Evolutionary conservation across 2,797 vertebrate genomes (phyloP).

Genomic region (Taenioides sp.): DNA sequence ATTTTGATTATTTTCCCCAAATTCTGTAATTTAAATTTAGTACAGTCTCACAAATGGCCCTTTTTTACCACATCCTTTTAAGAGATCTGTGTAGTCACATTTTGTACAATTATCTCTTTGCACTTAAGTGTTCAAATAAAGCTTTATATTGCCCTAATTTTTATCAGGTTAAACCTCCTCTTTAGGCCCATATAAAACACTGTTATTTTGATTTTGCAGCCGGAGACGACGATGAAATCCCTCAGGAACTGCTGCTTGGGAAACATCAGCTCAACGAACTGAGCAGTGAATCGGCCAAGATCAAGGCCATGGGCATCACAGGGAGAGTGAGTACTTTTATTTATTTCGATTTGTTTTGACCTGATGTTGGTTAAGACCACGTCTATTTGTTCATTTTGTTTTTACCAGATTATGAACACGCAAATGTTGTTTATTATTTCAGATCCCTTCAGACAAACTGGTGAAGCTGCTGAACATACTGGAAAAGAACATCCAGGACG

Average conservation of each 20-base stretch:
- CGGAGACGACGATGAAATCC: constrained; percentile 93
- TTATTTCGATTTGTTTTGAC: too few species aligned
- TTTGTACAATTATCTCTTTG: too few species aligned
- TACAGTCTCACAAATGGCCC: too few species aligned
- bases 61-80: too few species aligned
- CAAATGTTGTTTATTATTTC: constrained; percentile 22
- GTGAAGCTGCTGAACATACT: constrained; percentile 96
- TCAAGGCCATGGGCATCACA: constrained; percentile 98
- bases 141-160: too few species aligned
- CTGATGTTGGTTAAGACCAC: neutral
- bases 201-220: constrained; percentile 26
- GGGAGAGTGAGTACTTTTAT: constrained; percentile 82
- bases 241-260: constrained; percentile 92
- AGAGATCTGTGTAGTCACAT: too few species aligned
- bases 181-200: neutral
- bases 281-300: constrained; percentile 96
- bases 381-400: neutral
- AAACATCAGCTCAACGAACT: constrained; percentile 95
- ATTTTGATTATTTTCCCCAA: too few species aligned
- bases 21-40: too few species aligned
- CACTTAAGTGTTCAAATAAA: too few species aligned
- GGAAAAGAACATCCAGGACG: constrained; percentile 98
- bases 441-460: constrained; percentile 96
- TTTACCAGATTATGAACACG: neutral
- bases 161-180: neutral